Base-by-base conservation (phyloP, 2,888 invertebrate species). In the Deilephila porcellus region DNA sequence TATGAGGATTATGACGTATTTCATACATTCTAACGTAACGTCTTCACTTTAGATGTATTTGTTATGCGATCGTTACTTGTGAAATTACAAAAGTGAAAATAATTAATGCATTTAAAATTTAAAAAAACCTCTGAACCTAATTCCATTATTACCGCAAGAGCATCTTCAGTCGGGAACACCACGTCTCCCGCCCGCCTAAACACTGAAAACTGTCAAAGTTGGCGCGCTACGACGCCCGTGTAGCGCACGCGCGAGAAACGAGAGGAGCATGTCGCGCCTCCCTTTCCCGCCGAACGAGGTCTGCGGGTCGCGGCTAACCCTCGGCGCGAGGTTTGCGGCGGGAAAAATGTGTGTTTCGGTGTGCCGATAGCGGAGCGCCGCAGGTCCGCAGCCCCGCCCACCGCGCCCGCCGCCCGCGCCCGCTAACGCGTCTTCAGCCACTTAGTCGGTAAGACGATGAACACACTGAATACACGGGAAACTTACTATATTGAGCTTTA, bases 341-440 rank as follows among this genome's bases (percentile, higher is more conserved):
- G 94, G 91, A 94, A 93, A 95, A 95, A 95, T 95, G 94, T 95
- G 94, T 95, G 95, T 95, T 94, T 95, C 94, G 95, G 95, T 94
- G 94, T 93, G 94, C 94, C 95, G 94, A 93, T 91, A 92, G 92
- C 93, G 93, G 93, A 87, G 91, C 84, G 93, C 93, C 93, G 89
- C 93, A 91, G 88, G 88, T 84, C 90, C 90, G 87, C 88, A 86
- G 87, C 89, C 85, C 87, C 90, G 89, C 88, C 90, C 88, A 83
- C 79, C 52, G 75, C 71, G 75, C 80, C 78, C 77, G 80, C 86
- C 85, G 82, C 88, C 87, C 88, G 88, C 89, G 86, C 90, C 91
- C 91, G 90, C 93, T 93, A 93, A 93, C 93, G 94, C 93, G 93
- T 93, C 94, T 94, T 93, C 90, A 93, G 94, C 93, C 93, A 94